A percentile compares a stretch with the other conserved stretches of the same genome.
Conservation (phyloP, 2,797 vertebrate genomes). For the Cossypha polioptera region DNA sequence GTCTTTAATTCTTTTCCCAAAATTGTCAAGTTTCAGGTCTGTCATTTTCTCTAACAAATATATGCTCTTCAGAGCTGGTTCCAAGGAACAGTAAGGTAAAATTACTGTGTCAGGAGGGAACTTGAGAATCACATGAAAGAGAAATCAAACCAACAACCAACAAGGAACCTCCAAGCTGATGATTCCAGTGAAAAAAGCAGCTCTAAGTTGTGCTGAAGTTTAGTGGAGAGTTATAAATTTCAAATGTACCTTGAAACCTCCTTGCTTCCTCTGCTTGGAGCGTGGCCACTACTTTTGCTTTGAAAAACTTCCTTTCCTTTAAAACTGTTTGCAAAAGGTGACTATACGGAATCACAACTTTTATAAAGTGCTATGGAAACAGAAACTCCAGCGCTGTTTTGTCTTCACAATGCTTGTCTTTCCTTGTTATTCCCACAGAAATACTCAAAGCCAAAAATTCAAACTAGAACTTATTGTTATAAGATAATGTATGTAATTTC, state of each 20-base stretch:
- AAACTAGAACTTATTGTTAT: conserved; percentile 9
- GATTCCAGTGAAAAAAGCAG: background rate
- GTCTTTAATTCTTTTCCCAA: background rate
- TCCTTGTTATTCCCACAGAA: conserved; percentile 45
- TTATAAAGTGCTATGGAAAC: conserved; percentile 52
- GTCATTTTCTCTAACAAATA: background rate
- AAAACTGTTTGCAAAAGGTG: conserved; percentile 7
- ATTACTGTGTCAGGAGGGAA: background rate
- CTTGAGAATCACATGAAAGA: background rate
- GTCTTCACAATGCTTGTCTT: conserved; percentile 37
- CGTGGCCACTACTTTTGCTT: background rate
- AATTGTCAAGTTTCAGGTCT: background rate
- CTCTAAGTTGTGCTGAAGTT: background rate
- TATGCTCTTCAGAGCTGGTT: background rate
- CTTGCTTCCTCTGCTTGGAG: conserved; percentile 24
- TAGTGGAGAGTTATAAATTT: background rate
- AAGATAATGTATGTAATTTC: conserved; percentile 30
- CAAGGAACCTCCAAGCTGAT: background rate
- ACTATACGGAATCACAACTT: conserved; percentile 27
- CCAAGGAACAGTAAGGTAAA: background rate
- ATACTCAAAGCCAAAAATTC: conserved; percentile 47
- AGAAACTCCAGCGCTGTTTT: conserved; percentile 53
- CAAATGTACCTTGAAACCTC: background rate
- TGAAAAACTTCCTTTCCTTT: conserved; percentile 50
- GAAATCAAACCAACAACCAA: background rate